Evolutionary conservation across 2,797 vertebrate genomes (phyloP), one percentile per base, ranked within the genome.

Genomic region (Chelidonichthys spinosus): DNA sequence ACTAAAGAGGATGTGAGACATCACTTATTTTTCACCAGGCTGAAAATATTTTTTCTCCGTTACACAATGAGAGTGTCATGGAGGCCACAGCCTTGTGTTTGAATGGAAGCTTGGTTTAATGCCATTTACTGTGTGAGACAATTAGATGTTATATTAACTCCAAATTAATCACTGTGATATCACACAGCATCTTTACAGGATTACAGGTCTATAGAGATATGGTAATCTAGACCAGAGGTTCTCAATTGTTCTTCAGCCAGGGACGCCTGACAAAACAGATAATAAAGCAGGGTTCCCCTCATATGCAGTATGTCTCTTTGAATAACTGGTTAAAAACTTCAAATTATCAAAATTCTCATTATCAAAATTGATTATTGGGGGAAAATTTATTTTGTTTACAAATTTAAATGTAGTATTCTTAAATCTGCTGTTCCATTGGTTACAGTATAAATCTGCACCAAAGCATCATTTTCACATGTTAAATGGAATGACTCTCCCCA

Each of bases 401-500:
- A 10, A 49, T 67, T 8, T 1, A 17, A 4, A 32, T 39, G 0
- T 35, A 8, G 0, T 47, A 15, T 54, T 4, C 44, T 39, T 25
- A 8, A 25, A 10, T 40, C 2, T 69, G 8, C 25, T 55, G 2
- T 39, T 56, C 35, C 2, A 54, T 8, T 46, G n/a, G 54, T 11
- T 47, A 25, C 25, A 25, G 25, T 25, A 0, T 4, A 14, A 36
- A 8, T 58, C 7, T 63, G 9, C 4, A 2, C 2, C 14, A 40
- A 61, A 11, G 33, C 0, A 40, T 59, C 0, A 11, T 49, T 63
- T 62, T 43, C 2, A 67, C 25, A 1, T 69, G 4, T 68, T 4
- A 54, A 59, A 32, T 61, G 1, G 37, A 46, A 33, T 7, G 0
- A 15, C 33, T 65, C 1, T 80, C 18, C 73, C 2, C 84, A 99